Conservation (phyloP, 2,113 vertebrate genomes). For the Lamprologus lemairii region DNA sequence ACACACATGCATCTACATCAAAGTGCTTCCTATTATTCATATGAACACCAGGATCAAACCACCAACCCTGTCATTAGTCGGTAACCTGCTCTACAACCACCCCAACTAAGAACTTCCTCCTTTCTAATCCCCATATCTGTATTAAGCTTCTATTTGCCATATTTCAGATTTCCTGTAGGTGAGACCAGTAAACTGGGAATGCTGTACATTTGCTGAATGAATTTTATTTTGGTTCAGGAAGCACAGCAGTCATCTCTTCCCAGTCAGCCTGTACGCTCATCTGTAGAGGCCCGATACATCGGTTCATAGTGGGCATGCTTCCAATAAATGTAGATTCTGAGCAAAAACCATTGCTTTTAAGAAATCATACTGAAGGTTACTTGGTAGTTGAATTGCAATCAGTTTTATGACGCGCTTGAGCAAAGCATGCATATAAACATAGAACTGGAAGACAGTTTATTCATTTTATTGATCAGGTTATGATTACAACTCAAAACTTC, state of each 20-base stretch:
- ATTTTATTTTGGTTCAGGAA: not conserved
- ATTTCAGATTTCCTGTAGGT: not conserved
- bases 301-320: fast-evolving
- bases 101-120: not conserved
- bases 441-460: not conserved
- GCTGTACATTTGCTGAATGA: fast-evolving
- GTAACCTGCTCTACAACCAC: not conserved
- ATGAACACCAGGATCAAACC: not conserved
- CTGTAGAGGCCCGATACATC: not conserved
- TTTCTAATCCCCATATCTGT: not conserved
- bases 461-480: not conserved
- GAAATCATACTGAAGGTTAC: not conserved
- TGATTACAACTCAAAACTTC: not conserved
- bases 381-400: not conserved
- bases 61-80: not conserved
- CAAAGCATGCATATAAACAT: not conserved
- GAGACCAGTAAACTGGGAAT: not conserved
- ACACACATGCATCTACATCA: not conserved
- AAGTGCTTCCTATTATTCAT: not conserved
- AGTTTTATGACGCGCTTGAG: fast-evolving
- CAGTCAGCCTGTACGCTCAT: fast-evolving
- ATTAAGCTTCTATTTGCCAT: not conserved
- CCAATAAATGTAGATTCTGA: not conserved
- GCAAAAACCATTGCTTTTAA: not conserved
- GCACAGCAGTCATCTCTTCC: not conserved